These are phyloP conservation scores for Lasioglossum vierecki DNA, from an alignment of 2,888 invertebrate genomes.

Conservation along the genomic window DNA sequence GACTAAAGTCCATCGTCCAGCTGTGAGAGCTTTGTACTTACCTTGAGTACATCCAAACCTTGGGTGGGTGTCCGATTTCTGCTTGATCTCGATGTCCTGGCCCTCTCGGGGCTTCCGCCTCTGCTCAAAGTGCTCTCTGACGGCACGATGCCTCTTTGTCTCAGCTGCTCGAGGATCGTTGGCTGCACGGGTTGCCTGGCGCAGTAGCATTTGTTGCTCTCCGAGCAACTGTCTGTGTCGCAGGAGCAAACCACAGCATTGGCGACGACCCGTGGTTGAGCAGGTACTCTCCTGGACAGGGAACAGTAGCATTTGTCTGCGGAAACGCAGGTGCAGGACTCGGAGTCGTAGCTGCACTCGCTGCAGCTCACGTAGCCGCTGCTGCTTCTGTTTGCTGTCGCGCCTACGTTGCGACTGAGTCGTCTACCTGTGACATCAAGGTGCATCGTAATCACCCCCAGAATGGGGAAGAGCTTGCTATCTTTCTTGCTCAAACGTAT, in stretches of 20 bases:
- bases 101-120: slow-evolving; percentile 75
- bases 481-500: no score
- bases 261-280: slow-evolving; percentile 82
- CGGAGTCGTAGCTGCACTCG: slow-evolving; percentile 94
- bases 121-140: slow-evolving; percentile 80
- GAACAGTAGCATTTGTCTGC: slow-evolving; percentile 95
- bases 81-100: slow-evolving; percentile 66
- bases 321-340: slow-evolving; percentile 90
- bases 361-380: slow-evolving; percentile 93
- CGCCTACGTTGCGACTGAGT: slow-evolving; percentile 63
- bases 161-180: slow-evolving; percentile 85
- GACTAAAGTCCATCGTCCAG: neutral
- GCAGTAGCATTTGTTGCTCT: slow-evolving; percentile 95
- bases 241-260: slow-evolving; percentile 88
- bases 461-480: neutral
- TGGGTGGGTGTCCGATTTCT: slow-evolving; percentile 77
- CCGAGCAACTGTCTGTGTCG: slow-evolving; percentile 94
- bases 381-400: slow-evolving; percentile 84
- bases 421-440: slow-evolving; percentile 70
- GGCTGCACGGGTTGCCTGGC: slow-evolving; percentile 80
- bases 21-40: neutral
- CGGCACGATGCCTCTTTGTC: slow-evolving; percentile 85
- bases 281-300: slow-evolving; percentile 81
- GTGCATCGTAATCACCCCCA: neutral
- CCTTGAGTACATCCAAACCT: slow-evolving; percentile 82